A percentile compares a stretch with the other conserved stretches of the same genome.
Conservation (phyloP, 1,140 invertebrate genomes). For the Trissolcus basalis region DNA sequence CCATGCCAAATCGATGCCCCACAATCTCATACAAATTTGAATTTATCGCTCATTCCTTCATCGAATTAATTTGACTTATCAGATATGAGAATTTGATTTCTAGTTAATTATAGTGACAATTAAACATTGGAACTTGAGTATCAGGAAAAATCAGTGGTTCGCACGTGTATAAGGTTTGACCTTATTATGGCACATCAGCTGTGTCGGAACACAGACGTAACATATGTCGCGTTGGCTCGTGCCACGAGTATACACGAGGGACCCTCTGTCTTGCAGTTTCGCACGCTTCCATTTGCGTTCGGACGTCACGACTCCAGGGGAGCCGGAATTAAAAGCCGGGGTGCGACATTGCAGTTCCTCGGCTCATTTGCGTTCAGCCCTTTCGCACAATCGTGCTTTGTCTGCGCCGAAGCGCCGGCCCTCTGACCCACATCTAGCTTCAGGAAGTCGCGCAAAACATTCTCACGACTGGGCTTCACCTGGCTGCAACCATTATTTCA, state of each 20-base stretch:
- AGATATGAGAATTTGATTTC: too few relatives aligned
- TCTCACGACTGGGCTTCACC: constrained; percentile 31
- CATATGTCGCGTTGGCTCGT: constrained; percentile 55
- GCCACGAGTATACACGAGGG: constrained; percentile 17
- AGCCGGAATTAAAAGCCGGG: constrained; percentile 11
- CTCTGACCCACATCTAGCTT: constrained; percentile 33
- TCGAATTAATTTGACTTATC: background rate
- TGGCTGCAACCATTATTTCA: constrained; percentile 17
- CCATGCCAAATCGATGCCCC: too few relatives aligned
- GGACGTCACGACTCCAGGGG: constrained; percentile 21
- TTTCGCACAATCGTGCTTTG: constrained; percentile 22
- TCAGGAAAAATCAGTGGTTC: background rate
- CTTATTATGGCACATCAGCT: constrained; percentile 53
- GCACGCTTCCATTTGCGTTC: constrained; percentile 40
- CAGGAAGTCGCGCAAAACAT: constrained; percentile 42
- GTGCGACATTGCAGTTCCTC: constrained; percentile 7
- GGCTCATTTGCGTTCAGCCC: constrained; percentile 5
- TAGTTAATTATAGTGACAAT: too few relatives aligned
- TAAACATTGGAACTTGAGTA: too few relatives aligned
- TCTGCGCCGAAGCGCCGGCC: constrained; percentile 1
- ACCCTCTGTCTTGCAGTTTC: constrained; percentile 36
- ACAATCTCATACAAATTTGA: too few relatives aligned
- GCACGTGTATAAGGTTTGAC: constrained; percentile 43
- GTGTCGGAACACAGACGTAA: constrained; percentile 44
- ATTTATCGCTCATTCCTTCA: too few relatives aligned